phyloP scores from a whole-genome alignment of 2,797 vertebrate species.

The Dipus sagitta region DNA sequence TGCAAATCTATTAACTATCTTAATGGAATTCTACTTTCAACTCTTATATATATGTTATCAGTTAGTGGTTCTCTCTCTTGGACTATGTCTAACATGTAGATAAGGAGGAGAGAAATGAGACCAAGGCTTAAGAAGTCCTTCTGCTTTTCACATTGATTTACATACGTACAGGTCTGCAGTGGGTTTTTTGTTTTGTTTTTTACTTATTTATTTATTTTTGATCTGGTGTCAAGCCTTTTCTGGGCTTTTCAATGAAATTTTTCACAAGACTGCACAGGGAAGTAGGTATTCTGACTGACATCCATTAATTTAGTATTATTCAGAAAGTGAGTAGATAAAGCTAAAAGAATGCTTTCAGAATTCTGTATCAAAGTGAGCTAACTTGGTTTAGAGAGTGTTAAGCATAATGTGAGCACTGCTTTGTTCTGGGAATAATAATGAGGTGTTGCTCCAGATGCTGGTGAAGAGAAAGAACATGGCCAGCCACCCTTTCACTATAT shows the following conservation, averaged over 20 bases:
- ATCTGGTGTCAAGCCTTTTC: conserved; percentile 73
- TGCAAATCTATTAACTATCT: conserved; percentile 34
- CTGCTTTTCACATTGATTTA: conserved; percentile 60
- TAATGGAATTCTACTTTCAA: conserved; percentile 59
- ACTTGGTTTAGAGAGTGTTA: conserved; percentile 77
- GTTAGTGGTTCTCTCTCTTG: conserved; percentile 27
- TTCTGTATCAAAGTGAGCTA: conserved; percentile 71
- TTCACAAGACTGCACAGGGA: conserved; percentile 83
- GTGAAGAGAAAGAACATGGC: conserved; percentile 57
- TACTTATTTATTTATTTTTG: too few relatives aligned
- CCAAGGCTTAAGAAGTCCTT: conserved; percentile 50
- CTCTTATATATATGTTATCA: conserved; percentile 54
- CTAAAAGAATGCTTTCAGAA: conserved; percentile 77
- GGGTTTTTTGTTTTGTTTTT: conserved; percentile 74
- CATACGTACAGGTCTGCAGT: conserved; percentile 72
- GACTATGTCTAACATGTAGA: conserved; percentile 29
- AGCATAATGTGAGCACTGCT: conserved; percentile 63
- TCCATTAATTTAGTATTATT: conserved; percentile 82
- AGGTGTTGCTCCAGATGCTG: conserved; percentile 65
- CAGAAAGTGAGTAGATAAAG: conserved; percentile 79
- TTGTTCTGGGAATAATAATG: conserved; percentile 60
- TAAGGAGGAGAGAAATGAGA: conserved; percentile 13
- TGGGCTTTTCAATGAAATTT: conserved; percentile 82
- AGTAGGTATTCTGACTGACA: conserved; percentile 80
- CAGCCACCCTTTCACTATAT: conserved; percentile 28